phyloP scores from a whole-genome alignment of 2,113 vertebrate genomes.

The Sterna hirundo region DNA sequence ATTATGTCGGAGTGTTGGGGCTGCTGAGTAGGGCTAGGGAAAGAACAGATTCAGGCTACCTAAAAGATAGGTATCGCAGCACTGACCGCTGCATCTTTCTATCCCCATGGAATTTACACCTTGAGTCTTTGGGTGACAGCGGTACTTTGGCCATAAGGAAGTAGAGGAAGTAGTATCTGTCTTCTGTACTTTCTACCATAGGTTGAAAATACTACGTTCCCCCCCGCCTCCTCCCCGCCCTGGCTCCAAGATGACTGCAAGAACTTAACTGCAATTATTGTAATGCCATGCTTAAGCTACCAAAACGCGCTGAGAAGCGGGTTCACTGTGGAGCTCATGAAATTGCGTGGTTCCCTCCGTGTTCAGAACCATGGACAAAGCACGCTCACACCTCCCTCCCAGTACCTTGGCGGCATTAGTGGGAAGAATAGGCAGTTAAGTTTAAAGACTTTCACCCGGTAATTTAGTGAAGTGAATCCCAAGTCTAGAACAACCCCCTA shows the following conservation, averaged over 20 bases:
- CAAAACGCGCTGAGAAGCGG: too few species aligned
- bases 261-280: not conserved
- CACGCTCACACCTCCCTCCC: not conserved
- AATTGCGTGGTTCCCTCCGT: rapidly evolving
- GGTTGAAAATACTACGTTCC: not conserved
- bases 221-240: too few species aligned
- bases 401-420: rapidly evolving
- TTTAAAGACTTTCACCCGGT: not conserved
- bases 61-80: not conserved
- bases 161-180: not conserved
- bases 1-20: not conserved
- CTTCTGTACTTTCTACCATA: not conserved
- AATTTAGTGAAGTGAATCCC: not conserved
- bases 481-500: not conserved
- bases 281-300: not conserved
- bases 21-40: not conserved
- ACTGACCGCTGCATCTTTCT: not conserved
- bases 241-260: not conserved
- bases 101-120: not conserved
- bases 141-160: not conserved
- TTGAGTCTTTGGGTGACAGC: not conserved
- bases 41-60: not conserved
- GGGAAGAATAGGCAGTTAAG: not conserved
- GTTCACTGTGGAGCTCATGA: not conserved
- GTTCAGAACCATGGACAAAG: not conserved